phyloP scores from a whole-genome alignment of 64 coral and sea anemone species.

The Hydrozoanthus tunicans region DNA sequence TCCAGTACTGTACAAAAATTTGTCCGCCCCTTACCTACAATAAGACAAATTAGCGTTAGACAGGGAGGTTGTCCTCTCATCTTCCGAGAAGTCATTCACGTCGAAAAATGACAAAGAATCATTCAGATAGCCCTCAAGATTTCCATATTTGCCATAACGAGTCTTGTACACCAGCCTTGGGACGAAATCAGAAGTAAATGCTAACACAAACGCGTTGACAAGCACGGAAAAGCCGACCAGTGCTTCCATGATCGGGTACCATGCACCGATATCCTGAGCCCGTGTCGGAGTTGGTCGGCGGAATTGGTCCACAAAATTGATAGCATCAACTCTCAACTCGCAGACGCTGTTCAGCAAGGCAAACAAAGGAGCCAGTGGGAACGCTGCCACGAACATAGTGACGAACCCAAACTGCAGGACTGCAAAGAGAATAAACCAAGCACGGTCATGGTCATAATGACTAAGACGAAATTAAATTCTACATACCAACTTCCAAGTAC shows the following conservation, averaged over 20 bases:
- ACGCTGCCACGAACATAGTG: conserved; percentile 20
- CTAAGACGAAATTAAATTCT: too few species aligned
- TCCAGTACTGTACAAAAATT: not conserved
- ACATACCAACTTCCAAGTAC: not conserved
- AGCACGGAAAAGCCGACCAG: conserved; percentile 72
- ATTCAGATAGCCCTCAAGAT: conserved; percentile 37
- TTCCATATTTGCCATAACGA: not conserved
- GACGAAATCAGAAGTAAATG: conserved; percentile 82
- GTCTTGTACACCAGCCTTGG: conserved; percentile 51
- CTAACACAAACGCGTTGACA: conserved; percentile 71
- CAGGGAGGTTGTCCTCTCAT: not conserved
- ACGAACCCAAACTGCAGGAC: conserved; percentile 30
- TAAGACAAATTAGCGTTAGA: not conserved
- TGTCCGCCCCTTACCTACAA: not conserved
- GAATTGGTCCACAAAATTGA: conserved; percentile 88
- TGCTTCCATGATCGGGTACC: conserved; percentile 61
- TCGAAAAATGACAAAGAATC: conserved; percentile 50
- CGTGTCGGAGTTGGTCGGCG: conserved; percentile 56
- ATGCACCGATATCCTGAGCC: conserved; percentile 33
- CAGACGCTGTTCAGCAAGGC: conserved; percentile 67
- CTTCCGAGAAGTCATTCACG: not conserved
- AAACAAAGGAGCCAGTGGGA: conserved; percentile 67
- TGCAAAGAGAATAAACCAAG: not conserved
- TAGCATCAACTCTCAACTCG: conserved; percentile 84
- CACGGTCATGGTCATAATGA: not conserved